Base-by-base conservation (phyloP, 2,797 vertebrate genomes). In the Hyperoplus lanceolatus region DNA sequence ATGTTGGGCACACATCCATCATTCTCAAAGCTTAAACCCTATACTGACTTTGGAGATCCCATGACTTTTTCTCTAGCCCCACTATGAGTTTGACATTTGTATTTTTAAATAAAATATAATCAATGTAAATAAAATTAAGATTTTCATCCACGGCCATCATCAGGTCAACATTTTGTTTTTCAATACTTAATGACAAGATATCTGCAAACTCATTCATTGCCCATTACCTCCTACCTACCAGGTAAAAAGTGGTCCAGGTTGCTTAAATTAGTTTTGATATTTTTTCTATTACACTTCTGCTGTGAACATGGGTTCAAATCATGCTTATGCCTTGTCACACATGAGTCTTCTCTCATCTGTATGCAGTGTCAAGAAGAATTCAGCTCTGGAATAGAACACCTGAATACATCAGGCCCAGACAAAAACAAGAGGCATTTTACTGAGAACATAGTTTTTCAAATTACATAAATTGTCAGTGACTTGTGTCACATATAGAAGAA, bases 381-480 rank as follows among this genome's bases (percentile, higher is more conserved):
- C 45, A 49, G 39, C 38, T 13, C 46, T 54, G 66, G 29, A 62
- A 41, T 66, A 62, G 45, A 80, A 58, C 36, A 57, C 45, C 46
- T 45, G 46, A 39, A 61, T 62, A 53, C 54, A 77, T 70, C 65
- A 59, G 3, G 13, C 39, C 13, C 41, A 39, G 53, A 18, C 10
- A 48, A 62, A 43, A 74, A 75, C 41, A 64, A 65, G 36, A 61
- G 3, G 10, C 29, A 50, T 70, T 80, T 85, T 84, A 57, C 55
- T 1, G 42, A 64, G 63, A 73, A 61, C 54, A 64, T 38, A 69
- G 38, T 80, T 80, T 78, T 73, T 38, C 50, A 39, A 77, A 84
- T 69, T 16, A 51, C 71, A 81, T 70, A 73, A 80, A 59, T 57
- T 74, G 51, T 56, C 55, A 57, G 54, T 75, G 77, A 75, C 75